Evolutionary conservation across 1,140 invertebrate genomes (phyloP), one percentile per base, ranked within the genome.

Genomic region (Hermetia illucens): DNA sequence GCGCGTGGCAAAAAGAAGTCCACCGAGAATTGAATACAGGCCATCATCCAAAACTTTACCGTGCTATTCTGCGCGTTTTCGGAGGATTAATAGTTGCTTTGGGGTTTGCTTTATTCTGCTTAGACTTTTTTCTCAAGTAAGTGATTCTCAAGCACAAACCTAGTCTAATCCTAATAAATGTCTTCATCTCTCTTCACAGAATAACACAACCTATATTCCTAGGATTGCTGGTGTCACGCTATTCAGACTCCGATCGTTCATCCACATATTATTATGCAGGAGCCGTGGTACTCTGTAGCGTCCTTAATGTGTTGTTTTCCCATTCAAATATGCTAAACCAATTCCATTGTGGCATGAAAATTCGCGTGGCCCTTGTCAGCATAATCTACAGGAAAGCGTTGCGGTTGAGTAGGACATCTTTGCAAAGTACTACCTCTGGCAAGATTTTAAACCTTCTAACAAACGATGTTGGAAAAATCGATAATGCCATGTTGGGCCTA

Each of bases 311-410:
- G 9, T 62, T 85, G 22, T 58, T 77, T 5, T 68, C 75, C 40
- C 82, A 90, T 63, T 72, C 74, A 1, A 80, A 79, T 49, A 77
- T 85, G 62, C 75, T 86, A 52, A 70, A 64, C 19, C 55, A 79
- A 19, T 74, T 71, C 44, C 69, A 73, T 45, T 58, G 69, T 31
- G 74, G 73, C 2, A 72, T 74, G 55, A 66, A 63, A 52, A 65
- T 73, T 9, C 58, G 73, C 35, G 63, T 74, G 5, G 72, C 71
- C 0, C 60, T 66, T 13, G 75, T 72, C 41, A 72, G 72, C 2
- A 46, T 77, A n/a, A 64, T 77, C 16, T 77, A 75, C 42, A 56
- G 72, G 53, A 77, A 75, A 61, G 59, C 80, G 15, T 55, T 78
- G 4, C 50, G 64, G 13, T 66, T 72, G 5, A 62, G 65, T 15